Percentiles rank a stretch among this genome's conserved stretches.
Conservation (phyloP, 2,797 vertebrate species). For the Coilia nasus region DNA sequence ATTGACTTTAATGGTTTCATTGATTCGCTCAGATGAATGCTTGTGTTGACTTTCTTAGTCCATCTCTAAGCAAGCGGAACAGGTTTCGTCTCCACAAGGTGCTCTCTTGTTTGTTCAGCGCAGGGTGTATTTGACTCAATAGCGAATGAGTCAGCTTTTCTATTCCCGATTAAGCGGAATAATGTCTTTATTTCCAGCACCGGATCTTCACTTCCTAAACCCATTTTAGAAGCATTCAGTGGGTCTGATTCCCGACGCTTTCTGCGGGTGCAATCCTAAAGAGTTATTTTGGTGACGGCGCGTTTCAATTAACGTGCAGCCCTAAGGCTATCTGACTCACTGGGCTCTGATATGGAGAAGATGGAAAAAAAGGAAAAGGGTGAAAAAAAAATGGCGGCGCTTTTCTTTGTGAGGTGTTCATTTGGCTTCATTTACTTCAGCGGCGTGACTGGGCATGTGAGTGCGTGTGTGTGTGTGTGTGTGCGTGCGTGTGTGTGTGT, state of each 20-base stretch:
- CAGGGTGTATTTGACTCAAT: not conserved
- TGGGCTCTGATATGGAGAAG: conserved; percentile 39
- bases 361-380: not conserved
- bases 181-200: not conserved
- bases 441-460: not conserved
- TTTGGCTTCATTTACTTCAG: conserved; percentile 65
- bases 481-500: no score
- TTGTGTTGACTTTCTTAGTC: no score
- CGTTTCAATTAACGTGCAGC: conserved; percentile 59
- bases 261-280: not conserved
- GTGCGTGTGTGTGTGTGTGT: not conserved
- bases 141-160: not conserved
- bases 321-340: conserved; percentile 45
- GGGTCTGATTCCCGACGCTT: not conserved
- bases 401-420: conserved; percentile 57
- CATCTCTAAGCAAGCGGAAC: not conserved
- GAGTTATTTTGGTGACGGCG: conserved; percentile 53
- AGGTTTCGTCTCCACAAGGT: not conserved
- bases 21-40: not conserved
- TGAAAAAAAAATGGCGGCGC: conserved; percentile 47
- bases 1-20: not conserved
- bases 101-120: not conserved
- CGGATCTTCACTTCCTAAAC: not conserved
- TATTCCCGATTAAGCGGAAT: not conserved
- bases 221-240: not conserved